Percentiles rank a stretch among this genome's conserved stretches.
Conservation (phyloP, 30 jellyfish, hydroid and myxozoan species). For the Turritopsis rubra region DNA sequence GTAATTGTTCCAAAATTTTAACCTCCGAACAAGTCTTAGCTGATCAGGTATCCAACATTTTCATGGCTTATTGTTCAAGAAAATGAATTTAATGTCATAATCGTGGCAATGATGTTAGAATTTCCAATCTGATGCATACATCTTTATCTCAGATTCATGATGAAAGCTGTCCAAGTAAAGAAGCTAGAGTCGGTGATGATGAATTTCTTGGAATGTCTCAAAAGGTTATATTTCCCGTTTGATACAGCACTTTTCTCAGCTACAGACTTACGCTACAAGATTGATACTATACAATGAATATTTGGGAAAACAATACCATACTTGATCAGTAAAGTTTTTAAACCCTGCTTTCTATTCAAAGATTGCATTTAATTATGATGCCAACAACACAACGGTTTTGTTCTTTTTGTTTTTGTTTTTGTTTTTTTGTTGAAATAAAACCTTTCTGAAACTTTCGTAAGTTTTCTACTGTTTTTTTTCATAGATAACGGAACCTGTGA, state of each 20-base stretch:
- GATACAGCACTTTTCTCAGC: no score
- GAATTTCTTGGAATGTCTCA: not conserved
- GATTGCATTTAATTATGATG: no score
- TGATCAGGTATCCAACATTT: not conserved
- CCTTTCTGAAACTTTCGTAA: no score
- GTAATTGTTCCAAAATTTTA: not conserved
- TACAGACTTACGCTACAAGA: not conserved
- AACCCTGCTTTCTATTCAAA: no score
- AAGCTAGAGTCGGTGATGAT: not conserved
- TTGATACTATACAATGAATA: not conserved
- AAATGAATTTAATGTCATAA: not conserved
- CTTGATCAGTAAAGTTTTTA: no score
- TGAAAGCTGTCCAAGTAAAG: not conserved
- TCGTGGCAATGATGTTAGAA: not conserved
- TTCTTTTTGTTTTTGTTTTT: no score
- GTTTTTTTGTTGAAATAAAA: no score
- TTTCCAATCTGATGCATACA: not conserved
- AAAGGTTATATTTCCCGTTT: not conserved
- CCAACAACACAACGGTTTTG: not conserved
- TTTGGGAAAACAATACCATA: no score
- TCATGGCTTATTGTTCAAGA: not conserved
- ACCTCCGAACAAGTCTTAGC: not conserved
- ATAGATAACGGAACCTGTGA: not conserved
- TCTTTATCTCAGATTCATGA: not conserved
- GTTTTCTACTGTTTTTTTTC: not conserved